Base-by-base conservation (phyloP, 2,888 invertebrate genomes). In the Philhelius pedissequus region DNA sequence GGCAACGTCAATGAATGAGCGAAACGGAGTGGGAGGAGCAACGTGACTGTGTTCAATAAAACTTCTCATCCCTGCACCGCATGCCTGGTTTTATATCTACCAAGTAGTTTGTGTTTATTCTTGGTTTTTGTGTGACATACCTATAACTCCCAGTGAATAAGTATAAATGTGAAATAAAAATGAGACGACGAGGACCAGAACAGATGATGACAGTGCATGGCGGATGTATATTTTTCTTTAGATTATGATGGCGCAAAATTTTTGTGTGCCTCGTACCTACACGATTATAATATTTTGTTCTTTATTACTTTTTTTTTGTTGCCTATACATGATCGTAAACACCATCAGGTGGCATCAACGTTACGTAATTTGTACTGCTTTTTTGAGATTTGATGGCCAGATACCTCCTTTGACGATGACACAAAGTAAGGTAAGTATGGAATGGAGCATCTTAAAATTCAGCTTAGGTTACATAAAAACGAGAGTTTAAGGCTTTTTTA, bases 21-120 rank as follows among this genome's bases (percentile, higher is more conserved):
- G 30, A 40, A 48, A 45, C 35, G 43, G 62, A 43, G 60, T 40
- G 50, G 66, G 22, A 30, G 56, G 45, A 27, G 58, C 45, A 75
- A 84, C 84, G 84, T 84, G 80, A 84, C 84, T 84, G 71, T 68
- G 80, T 84, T 84, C 80, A 75, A 71, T 84, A 84, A 84, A 76
- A 79, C 66, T 30, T 18, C 66, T 56, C 64, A 60, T 62, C 69
- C 62, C 40, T 22, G 18, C 30, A 18, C 9, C 40, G n/a, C 30
- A 18, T 45, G 48, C 32, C 22, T 56, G 20, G 20, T 54, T 6
- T 50, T 75, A 62, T 77, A 69, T 62, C 45, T 52, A n/a, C 30
- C 7, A 22, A 83, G 79, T 84, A 84, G 84, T 80, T 84, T 75
- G 70, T 70, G 58, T 80, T 84, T 84, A 75, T 84, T 75, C 66